Evolutionary conservation across 2,888 invertebrate species (phyloP).

Genomic region (Spodoptera picta): DNA sequence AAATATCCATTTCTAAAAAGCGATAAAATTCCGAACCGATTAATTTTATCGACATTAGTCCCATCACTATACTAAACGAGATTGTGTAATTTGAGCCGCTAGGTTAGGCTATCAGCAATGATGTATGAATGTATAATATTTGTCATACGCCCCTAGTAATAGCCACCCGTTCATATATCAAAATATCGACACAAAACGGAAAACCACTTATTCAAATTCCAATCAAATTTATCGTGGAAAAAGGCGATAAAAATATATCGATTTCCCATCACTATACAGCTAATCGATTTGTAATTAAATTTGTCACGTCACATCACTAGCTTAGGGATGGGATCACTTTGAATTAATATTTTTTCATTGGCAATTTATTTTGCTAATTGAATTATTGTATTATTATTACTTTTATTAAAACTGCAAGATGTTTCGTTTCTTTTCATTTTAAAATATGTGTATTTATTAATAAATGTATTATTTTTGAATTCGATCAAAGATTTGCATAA

Average conservation of each 20-base stretch:
- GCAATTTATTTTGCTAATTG: conserved; percentile 40
- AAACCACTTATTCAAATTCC: conserved; percentile 49
- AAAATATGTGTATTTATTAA: too few species aligned
- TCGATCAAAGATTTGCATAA: too few species aligned
- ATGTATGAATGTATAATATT: conserved; percentile 77
- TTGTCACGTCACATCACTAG: conserved; percentile 50
- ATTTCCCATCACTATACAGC: conserved; percentile 43
- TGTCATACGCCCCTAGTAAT: conserved; percentile 61
- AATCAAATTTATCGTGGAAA: conserved; percentile 37
- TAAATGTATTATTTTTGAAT: too few species aligned
- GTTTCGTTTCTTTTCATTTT: conserved; percentile 4
- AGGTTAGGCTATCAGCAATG: conserved; percentile 67
- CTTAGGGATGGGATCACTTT: conserved; percentile 26
- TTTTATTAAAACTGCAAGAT: conserved; percentile 7
- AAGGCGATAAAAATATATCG: conserved; percentile 28
- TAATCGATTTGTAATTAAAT: conserved; percentile 54
- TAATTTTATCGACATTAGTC: conserved; percentile 36
- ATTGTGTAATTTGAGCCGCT: conserved; percentile 77
- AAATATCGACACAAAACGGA: conserved; percentile 48
- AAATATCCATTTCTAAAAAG: background rate
- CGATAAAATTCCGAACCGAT: background rate
- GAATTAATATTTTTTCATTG: conserved; percentile 41
- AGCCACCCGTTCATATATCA: conserved; percentile 38
- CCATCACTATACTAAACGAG: conserved; percentile 62
- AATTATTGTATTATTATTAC: conserved; percentile 26